phyloP scores from a whole-genome alignment of 2,888 invertebrate genomes.

The Acanthosepion lycidas region DNA sequence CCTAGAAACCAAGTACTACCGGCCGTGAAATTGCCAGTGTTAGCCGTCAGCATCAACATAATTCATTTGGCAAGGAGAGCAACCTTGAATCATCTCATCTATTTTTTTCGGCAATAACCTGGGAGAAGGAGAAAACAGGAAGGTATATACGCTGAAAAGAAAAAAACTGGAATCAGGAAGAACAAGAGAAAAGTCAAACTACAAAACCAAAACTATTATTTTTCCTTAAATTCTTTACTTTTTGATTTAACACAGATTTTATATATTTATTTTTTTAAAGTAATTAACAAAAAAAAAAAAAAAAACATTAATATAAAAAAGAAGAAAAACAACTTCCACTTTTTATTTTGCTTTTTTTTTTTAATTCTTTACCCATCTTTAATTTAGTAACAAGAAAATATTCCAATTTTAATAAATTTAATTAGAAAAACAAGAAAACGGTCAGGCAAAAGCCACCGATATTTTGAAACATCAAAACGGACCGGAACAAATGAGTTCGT shows the following conservation, averaged over 20 bases:
- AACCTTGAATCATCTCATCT: conserved; percentile 24
- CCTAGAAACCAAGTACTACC: conserved; percentile 39
- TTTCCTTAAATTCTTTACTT: not conserved
- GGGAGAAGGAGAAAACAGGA: not conserved
- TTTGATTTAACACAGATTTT: not conserved
- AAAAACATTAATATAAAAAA: not conserved
- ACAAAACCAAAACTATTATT: not conserved
- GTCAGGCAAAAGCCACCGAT: not conserved
- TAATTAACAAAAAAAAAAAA: not conserved
- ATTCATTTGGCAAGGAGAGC: not conserved
- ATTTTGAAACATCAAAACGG: not conserved
- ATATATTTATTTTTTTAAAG: not conserved
- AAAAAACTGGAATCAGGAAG: not conserved
- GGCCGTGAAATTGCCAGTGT: conserved; percentile 33
- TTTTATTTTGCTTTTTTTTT: too few relatives aligned
- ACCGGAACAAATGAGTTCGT: conserved; percentile 67
- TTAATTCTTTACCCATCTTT: too few relatives aligned
- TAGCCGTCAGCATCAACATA: conserved; percentile 23
- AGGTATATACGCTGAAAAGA: not conserved
- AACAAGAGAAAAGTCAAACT: not conserved
- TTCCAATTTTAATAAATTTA: too few relatives aligned
- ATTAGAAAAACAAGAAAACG: not conserved
- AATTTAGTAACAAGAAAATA: too few relatives aligned
- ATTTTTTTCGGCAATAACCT: not conserved
- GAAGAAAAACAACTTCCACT: too few relatives aligned